phyloP scores from a whole-genome alignment of 2,888 invertebrate genomes.

The Leptura quadrifasciata region DNA sequence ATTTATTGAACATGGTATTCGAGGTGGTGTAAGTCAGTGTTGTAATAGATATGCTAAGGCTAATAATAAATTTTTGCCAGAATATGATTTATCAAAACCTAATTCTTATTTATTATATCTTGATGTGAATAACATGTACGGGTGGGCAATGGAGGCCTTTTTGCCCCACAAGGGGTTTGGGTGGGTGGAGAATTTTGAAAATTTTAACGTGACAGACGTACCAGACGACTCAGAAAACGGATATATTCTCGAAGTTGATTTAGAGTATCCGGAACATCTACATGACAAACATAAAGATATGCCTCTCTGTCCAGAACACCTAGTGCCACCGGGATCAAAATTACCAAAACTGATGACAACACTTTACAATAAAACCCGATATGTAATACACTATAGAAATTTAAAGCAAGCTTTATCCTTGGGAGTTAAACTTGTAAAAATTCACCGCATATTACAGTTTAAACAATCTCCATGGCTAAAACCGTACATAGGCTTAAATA shows the following conservation, averaged over 20 bases:
- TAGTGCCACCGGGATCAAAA: not conserved
- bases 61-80: slow-evolving; percentile 9
- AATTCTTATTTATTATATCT: not conserved
- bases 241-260: not conserved
- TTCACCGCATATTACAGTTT: too few species aligned
- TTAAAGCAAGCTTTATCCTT: too few species aligned
- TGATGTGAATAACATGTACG: not conserved
- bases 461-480: too few species aligned
- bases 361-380: too few species aligned
- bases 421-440: not conserved
- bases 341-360: not conserved
- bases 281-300: not conserved
- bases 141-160: not conserved
- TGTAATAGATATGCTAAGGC: slow-evolving; percentile 5
- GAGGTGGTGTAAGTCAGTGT: slow-evolving; percentile 8
- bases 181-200: not conserved
- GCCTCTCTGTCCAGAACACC: not conserved
- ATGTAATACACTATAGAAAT: too few species aligned
- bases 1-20: not conserved
- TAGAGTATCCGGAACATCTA: not conserved
- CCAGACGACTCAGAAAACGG: not conserved
- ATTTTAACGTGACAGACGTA: not conserved
- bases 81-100: not conserved
- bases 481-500: too few species aligned
- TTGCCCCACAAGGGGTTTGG: not conserved